Conservation (phyloP, 2,888 invertebrate genomes). For the Synergus umbraculus region DNA sequence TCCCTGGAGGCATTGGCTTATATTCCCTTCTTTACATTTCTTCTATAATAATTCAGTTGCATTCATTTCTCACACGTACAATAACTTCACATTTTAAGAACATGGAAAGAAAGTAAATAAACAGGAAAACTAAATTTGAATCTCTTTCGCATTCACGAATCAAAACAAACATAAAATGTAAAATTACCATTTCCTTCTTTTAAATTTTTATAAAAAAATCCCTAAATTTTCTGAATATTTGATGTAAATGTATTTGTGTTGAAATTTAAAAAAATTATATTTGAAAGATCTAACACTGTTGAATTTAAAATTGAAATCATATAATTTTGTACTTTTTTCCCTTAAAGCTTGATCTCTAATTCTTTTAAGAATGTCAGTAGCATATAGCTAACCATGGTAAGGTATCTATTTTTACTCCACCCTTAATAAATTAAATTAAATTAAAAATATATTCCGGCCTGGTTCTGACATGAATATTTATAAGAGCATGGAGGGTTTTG, state of each 20-base stretch:
- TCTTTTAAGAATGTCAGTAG: neutral
- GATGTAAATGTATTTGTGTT: no score
- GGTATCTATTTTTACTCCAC: neutral
- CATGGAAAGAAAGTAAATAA: neutral
- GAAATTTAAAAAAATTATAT: no score
- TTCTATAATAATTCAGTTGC: slow-evolving; percentile 3
- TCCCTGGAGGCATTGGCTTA: neutral
- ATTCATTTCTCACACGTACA: neutral
- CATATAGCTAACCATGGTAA: neutral
- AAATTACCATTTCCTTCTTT: neutral
- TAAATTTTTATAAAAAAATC: no score
- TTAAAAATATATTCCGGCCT: slow-evolving; percentile 3
- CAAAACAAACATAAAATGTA: neutral
- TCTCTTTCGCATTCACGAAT: neutral
- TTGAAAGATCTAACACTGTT: no score
- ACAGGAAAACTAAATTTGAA: neutral
- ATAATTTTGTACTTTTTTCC: no score
- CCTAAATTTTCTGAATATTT: no score
- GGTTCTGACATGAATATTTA: slow-evolving; percentile 20
- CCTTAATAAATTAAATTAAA: slow-evolving; percentile 7
- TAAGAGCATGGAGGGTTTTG: neutral
- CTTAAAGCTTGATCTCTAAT: neutral
- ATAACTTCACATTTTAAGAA: slow-evolving; percentile 13
- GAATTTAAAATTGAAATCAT: no score
- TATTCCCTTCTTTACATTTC: neutral